These are phyloP conservation scores for Psittacula cyanocephala DNA, from an alignment of 2,113 vertebrate genomes.

Conservation along the genomic window DNA sequence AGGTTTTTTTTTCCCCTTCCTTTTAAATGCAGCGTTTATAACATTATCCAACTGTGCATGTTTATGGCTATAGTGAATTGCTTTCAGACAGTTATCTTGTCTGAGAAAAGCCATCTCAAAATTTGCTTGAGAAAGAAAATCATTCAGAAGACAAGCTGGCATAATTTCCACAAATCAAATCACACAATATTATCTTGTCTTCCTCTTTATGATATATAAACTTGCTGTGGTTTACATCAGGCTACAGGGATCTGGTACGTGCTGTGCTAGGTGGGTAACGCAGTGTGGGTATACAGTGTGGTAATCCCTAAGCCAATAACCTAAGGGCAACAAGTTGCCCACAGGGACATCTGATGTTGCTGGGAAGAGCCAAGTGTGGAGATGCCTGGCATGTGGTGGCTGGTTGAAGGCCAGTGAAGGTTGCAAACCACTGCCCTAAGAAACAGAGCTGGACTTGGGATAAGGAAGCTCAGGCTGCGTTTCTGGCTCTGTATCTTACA, in stretches of 20 bases:
- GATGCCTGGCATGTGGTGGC: rapidly evolving
- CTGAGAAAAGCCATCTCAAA: background rate
- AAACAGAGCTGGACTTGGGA: background rate
- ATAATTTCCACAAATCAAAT: background rate
- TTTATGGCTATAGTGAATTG: background rate
- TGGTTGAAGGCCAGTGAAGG: background rate
- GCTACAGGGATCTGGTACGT: background rate
- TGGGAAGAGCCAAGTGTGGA: background rate
- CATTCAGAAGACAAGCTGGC: background rate
- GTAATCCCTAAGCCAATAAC: background rate
- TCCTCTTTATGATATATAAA: background rate
- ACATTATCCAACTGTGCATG: background rate
- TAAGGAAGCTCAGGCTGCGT: background rate
- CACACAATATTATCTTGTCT: background rate
- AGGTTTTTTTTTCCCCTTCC: background rate
- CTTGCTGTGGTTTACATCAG: background rate
- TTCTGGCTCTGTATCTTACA: background rate
- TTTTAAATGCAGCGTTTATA: background rate
- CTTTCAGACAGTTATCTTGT: background rate
- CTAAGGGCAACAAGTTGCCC: background rate
- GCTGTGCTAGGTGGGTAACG: rapidly evolving
- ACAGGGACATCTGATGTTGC: rapidly evolving
- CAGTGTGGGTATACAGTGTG: rapidly evolving
- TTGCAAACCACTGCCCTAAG: background rate
- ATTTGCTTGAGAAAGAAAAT: background rate